These are phyloP conservation scores for Hymenopus coronatus DNA, from an alignment of 2,888 invertebrate species.

Conservation along the genomic window DNA sequence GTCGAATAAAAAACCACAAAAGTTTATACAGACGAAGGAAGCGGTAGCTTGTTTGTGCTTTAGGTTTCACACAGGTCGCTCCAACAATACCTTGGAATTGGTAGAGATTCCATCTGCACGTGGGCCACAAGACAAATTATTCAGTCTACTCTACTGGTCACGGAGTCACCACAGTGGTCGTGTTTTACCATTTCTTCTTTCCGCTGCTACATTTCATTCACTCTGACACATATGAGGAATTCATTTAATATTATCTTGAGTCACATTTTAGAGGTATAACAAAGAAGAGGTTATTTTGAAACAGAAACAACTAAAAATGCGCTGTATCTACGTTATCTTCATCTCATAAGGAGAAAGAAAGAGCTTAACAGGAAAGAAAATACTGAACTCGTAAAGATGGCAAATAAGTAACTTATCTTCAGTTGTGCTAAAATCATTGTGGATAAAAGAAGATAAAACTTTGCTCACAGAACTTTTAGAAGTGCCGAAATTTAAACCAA, in stretches of 20 bases:
- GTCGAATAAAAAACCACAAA: background rate
- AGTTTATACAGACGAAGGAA: background rate
- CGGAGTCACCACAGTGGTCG: background rate
- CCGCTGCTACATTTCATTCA: background rate
- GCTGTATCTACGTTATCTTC: background rate
- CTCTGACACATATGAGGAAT: background rate
- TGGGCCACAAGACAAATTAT: background rate
- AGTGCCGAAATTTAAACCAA: too few relatives aligned
- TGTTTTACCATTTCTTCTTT: background rate
- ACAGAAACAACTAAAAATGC: background rate
- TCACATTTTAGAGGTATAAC: background rate
- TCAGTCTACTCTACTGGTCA: background rate
- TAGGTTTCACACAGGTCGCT: background rate
- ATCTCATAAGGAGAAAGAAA: background rate
- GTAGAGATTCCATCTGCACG: background rate
- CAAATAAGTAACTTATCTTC: background rate
- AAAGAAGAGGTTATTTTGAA: background rate
- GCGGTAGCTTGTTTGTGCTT: background rate
- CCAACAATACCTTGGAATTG: background rate
- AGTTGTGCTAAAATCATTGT: too few relatives aligned
- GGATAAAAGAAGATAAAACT: too few relatives aligned
- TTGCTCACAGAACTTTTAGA: too few relatives aligned
- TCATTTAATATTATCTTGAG: background rate
- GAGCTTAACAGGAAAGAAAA: background rate
- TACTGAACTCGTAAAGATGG: background rate